Base-by-base conservation (phyloP, 2,888 invertebrate species). In the Sympetrum striolatum region DNA sequence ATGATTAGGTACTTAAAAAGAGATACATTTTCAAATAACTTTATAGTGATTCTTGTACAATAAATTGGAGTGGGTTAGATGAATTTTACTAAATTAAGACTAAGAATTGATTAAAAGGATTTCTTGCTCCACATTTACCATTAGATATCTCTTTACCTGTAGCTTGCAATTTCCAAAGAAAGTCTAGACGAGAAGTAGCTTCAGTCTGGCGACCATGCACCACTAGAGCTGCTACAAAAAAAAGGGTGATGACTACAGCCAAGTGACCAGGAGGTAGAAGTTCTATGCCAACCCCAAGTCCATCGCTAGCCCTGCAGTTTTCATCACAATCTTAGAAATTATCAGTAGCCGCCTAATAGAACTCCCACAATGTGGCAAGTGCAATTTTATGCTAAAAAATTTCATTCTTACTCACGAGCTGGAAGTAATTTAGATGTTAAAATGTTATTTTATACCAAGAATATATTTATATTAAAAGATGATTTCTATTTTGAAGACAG, bases 151-250 rank as follows among this genome's bases (percentile, higher is more conserved):
- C 39, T 92, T 92, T 91, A 97, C 97, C 97, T 92, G 97, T 97
- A 25, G 99, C 99, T 95, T 99, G 98, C 48, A 98, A 95, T 94
- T 99, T 99, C 99, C 99, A 99, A 91, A 99, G 96, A 94, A 98
- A 98, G 94, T 99, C 99, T 91, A 99, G 95, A 91, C 99, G 95
- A 93, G 98, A 98, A 0, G 98, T 98, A 92, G 98, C 97, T 94
- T 99, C 99, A 0, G 98, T 98, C 94, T 99, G 98, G 93, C 98
- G 97, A 0, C 98, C 97, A 94, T 99, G 99, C 91, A 98, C 96
- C 92, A 98, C 96, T 92, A 99, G 95, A 3, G 98, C 97, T 80
- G 97, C 94, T 92, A 97, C 96, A 92, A 98, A 97, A 90, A 97
- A 96, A 25, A 97, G 93, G 25, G 97, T 95, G 91, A 97, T 94